phyloP scores from a whole-genome alignment of 2,888 invertebrate species.

The Erebia palarica region DNA sequence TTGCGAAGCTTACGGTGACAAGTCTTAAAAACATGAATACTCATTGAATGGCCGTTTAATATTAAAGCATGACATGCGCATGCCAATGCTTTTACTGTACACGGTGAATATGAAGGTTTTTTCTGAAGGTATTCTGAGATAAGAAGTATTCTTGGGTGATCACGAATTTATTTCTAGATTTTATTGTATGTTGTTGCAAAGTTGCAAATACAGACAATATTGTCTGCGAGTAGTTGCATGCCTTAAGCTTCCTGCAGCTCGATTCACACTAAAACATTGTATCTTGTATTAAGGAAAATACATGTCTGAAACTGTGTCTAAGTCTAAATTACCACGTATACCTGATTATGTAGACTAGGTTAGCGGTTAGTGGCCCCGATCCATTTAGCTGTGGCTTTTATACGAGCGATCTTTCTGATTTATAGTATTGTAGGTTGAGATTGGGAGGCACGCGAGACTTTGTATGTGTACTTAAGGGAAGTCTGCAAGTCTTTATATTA shows the following conservation, averaged over 20 bases:
- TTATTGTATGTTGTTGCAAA: background rate
- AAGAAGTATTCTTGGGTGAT: background rate
- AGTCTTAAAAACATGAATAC: background rate
- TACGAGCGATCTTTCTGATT: slow-evolving; percentile 1
- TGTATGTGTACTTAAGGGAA: background rate
- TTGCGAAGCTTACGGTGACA: background rate
- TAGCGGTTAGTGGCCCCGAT: slow-evolving; percentile 48
- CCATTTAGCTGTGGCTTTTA: slow-evolving; percentile 51
- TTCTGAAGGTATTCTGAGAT: no score
- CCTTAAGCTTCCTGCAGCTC: slow-evolving; percentile 17
- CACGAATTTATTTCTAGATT: background rate
- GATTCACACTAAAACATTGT: slow-evolving; percentile 42
- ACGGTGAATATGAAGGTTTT: no score
- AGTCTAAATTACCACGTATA: slow-evolving; percentile 53
- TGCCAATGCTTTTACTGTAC: no score
- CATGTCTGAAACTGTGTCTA: slow-evolving; percentile 85
- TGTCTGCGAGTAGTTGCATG: no score
- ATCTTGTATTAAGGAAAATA: slow-evolving; percentile 67
- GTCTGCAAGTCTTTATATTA: background rate
- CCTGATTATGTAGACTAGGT: slow-evolving; percentile 64
- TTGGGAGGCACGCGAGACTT: background rate
- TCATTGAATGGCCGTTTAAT: no score
- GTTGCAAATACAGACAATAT: background rate
- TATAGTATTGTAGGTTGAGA: background rate
- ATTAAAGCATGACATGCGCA: no score